Base-by-base conservation (phyloP, 2,888 invertebrate species). In the Trilocha varians region DNA sequence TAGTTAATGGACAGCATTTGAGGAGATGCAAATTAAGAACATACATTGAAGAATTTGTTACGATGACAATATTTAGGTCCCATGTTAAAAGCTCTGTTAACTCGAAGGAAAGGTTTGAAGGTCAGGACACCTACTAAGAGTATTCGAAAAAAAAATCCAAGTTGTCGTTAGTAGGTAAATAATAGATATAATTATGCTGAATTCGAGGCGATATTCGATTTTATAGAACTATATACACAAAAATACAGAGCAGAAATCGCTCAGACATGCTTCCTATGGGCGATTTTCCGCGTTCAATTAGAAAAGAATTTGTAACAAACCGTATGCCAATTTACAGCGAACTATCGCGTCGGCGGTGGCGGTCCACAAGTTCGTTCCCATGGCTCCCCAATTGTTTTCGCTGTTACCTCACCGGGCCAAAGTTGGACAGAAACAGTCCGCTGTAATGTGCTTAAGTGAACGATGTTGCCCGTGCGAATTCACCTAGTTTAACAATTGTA, bases 371-470 rank as follows among this genome's bases (percentile, higher is more conserved):
- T 79, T 78, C 46, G 59, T 53, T 75, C 78, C 78, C 78, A 50
- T 46, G 64, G 70, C 68, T 60, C 70, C 56, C 48, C 75, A 78
- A 82, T 79, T 84, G 80, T 80, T 80, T 80, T 70, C 70, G 58
- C 56, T 66, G 65, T 65, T 70, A 66, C 73, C 75, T 74, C 73
- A 42, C 53, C 50, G 71, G 72, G 63, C 59, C 54, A 61, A 78
- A 79, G 74, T 84, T 80, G 59, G 59, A 52, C 61, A 60, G 64
- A 63, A 64, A 61, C 55, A 64, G 62, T 59, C 62, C 61, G 57
- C 55, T 53, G 69, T 83, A 82, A 83, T 82, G 75, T 73, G 78
- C 71, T 72, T 83, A 83, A 84, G 78, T 84, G 84, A 84, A 70
- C 70, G 84, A 84, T 84, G 83, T 76, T 69, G 59, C 83, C 80